These are phyloP conservation scores for Stenchaetothrips biformis DNA, from an alignment of 2,888 invertebrate species.

Conservation along the genomic window DNA sequence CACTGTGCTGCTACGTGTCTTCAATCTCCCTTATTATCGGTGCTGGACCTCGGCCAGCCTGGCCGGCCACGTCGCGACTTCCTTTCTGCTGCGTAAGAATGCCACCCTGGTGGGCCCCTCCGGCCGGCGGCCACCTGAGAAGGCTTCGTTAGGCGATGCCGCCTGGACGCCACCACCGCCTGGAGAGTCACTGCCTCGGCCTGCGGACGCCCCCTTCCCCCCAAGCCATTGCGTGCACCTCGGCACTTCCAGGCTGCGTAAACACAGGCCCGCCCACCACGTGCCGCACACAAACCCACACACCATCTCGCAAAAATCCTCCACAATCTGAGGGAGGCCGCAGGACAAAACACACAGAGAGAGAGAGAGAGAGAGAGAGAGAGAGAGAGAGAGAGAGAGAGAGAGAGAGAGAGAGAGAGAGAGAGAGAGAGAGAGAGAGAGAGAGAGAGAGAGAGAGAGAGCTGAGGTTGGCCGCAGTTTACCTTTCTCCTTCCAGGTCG, in stretches of 20 bases:
- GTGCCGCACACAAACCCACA: no score
- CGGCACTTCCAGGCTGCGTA: no score
- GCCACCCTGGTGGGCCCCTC: not conserved
- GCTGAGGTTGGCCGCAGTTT: no score
- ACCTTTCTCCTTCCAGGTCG: no score
- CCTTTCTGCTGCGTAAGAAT: not conserved
- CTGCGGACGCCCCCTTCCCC: not conserved
- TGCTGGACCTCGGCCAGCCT: not conserved
- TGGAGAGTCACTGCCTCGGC: not conserved
- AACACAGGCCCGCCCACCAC: no score
- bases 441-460: not conserved
- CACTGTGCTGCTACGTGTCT: no score
- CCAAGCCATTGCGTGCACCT: no score
- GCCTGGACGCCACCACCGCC: not conserved
- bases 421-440: constrained; percentile 1
- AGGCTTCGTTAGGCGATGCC: not conserved
- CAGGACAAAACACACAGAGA: not conserved
- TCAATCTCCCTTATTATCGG: not conserved
- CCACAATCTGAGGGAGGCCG: not conserved
- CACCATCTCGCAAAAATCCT: no score
- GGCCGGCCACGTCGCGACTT: not conserved
- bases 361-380: no score
- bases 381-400: not conserved
- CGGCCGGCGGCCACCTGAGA: not conserved
- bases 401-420: not conserved